Evolutionary conservation across 2,888 invertebrate genomes (phyloP).

Genomic region (Patella ulyssiponensis): DNA sequence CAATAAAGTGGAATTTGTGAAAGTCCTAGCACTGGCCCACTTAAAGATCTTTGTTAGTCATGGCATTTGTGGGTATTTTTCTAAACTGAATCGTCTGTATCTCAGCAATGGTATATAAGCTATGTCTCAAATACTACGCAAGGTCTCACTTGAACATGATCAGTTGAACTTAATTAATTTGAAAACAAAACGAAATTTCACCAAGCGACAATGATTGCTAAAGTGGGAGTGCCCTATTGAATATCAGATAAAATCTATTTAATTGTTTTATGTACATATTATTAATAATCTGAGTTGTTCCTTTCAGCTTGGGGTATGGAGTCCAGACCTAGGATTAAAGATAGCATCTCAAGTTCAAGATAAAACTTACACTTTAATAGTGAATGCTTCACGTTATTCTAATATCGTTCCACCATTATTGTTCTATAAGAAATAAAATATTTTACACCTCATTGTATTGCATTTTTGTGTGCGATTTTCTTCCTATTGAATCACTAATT

Average conservation of each 20-base stretch:
- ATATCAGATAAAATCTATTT: background rate
- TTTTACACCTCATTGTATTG: too few species aligned
- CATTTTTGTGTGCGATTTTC: too few species aligned
- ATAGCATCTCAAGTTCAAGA: background rate
- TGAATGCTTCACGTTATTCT: background rate
- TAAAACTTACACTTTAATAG: background rate
- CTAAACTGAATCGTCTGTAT: too few species aligned
- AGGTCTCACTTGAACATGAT: too few species aligned
- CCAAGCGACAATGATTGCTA: background rate
- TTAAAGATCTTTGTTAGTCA: too few species aligned
- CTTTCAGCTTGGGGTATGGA: conserved; percentile 20
- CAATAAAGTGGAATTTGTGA: too few species aligned
- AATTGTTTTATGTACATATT: background rate
- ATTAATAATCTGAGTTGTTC: background rate
- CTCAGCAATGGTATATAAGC: too few species aligned
- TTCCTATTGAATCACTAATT: too few species aligned
- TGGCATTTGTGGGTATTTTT: too few species aligned
- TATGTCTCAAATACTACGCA: too few species aligned
- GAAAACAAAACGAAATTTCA: background rate
- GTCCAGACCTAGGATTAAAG: conserved; percentile 13
- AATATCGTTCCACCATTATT: background rate
- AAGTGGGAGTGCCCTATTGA: background rate
- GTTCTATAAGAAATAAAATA: background rate
- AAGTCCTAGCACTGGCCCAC: too few species aligned
- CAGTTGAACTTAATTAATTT: background rate